A percentile compares a stretch with the other conserved stretches of the same genome.
phyloP scores from a whole-genome alignment of 2,113 vertebrate genomes.

The Vidua chalybeata region DNA sequence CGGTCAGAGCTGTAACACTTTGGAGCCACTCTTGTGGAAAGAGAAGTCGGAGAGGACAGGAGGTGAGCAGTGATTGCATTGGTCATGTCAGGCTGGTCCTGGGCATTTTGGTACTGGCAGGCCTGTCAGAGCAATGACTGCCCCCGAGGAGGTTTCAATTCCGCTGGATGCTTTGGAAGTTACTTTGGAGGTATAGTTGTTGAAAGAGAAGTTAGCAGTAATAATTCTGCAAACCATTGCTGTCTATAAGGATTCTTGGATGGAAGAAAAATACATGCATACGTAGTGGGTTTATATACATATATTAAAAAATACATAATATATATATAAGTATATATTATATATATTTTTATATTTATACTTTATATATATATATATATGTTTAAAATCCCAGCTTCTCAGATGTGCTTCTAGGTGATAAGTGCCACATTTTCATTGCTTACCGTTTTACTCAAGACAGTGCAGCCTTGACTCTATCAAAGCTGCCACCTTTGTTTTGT shows the following conservation, averaged over 20 bases:
- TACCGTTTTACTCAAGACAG: not conserved
- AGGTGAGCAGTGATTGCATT: slow-evolving; percentile 12
- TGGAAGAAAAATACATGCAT: not conserved
- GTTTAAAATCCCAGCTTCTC: not conserved
- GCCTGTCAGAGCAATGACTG: not conserved
- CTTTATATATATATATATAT: no score
- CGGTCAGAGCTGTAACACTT: not conserved
- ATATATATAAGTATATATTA: not conserved
- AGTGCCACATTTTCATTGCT: not conserved
- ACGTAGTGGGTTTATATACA: not conserved
- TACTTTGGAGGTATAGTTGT: not conserved
- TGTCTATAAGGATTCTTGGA: not conserved
- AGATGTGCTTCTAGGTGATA: not conserved
- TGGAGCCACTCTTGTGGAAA: not conserved
- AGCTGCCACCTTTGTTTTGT: not conserved
- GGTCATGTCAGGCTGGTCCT: not conserved
- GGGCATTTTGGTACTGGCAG: not conserved
- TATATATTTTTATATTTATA: no score
- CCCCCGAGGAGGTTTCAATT: not conserved
- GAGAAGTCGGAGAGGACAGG: not conserved
- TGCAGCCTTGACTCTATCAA: not conserved
- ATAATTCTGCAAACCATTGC: not conserved
- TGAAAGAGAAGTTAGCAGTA: not conserved
- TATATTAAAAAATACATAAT: not conserved
- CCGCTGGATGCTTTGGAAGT: not conserved